Percentiles rank a stretch among this genome's conserved stretches.
phyloP scores from a whole-genome alignment of 2,888 invertebrate species.

The Papilio elwesi region DNA sequence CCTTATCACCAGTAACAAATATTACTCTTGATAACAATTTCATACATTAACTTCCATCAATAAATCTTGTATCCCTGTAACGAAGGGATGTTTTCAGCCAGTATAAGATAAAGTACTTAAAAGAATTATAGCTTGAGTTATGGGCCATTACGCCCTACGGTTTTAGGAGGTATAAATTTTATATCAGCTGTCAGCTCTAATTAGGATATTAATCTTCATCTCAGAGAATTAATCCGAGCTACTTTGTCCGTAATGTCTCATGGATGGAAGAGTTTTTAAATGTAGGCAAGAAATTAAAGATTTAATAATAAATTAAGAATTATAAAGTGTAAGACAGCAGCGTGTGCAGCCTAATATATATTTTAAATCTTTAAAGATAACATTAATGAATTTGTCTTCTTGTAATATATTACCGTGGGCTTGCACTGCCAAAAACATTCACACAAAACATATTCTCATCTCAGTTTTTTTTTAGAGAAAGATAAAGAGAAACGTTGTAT shows the following conservation, averaged over 20 bases:
- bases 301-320: too few relatives aligned
- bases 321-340: too few relatives aligned
- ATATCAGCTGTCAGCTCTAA: constrained; percentile 21
- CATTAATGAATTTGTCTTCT: too few relatives aligned
- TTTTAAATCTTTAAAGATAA: too few relatives aligned
- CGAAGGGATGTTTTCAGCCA: constrained; percentile 14
- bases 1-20: background rate
- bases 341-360: too few relatives aligned
- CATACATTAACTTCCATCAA: background rate
- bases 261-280: background rate
- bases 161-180: constrained; percentile 20
- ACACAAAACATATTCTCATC: too few relatives aligned
- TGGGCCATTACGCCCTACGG: constrained; percentile 19
- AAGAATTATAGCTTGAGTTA: constrained; percentile 14
- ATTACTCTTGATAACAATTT: background rate
- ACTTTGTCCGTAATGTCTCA: constrained; percentile 7
- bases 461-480: too few relatives aligned
- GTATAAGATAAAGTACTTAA: constrained; percentile 13
- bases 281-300: background rate
- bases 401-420: too few relatives aligned
- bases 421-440: too few relatives aligned
- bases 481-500: too few relatives aligned
- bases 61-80: background rate
- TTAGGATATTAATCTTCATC: constrained; percentile 21
- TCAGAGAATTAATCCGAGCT: constrained; percentile 10